A percentile compares a stretch with the other conserved stretches of the same genome.
These are phyloP conservation scores for Ptychochromis oligacanthus DNA, from an alignment of 2,113 vertebrate genomes.

Conservation along the genomic window DNA sequence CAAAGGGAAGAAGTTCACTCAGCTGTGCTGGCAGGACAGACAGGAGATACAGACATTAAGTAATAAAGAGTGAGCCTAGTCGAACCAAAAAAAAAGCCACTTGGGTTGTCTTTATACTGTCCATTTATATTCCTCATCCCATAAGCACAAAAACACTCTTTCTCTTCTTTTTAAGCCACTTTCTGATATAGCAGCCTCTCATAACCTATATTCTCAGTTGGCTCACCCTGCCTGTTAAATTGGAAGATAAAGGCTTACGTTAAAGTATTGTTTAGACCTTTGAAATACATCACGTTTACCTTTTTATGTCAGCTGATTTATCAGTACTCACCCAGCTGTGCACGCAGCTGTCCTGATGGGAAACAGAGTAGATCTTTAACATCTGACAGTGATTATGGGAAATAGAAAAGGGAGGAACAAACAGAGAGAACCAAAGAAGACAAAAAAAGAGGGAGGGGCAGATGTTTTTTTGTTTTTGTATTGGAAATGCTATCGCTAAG, in stretches of 20 bases:
- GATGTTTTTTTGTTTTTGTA: slow-evolving; percentile 19
- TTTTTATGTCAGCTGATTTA: slow-evolving; percentile 27
- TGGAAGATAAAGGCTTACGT: background rate
- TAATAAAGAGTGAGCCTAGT: background rate
- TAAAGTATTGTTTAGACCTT: background rate
- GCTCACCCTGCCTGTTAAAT: background rate
- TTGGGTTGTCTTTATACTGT: background rate
- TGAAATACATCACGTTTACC: slow-evolving; percentile 4
- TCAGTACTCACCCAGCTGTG: slow-evolving; percentile 42
- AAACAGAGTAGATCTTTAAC: slow-evolving; percentile 35
- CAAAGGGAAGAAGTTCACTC: slow-evolving; percentile 25
- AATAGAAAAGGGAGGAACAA: slow-evolving; percentile 16
- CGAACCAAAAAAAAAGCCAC: background rate
- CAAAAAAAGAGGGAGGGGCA: slow-evolving; percentile 2
- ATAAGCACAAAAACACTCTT: background rate
- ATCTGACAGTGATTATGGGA: slow-evolving; percentile 68
- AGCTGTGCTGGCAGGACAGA: slow-evolving; percentile 58
- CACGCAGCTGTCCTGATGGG: slow-evolving; percentile 26
- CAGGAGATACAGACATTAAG: background rate
- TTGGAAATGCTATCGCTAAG: slow-evolving; percentile 35
- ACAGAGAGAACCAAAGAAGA: slow-evolving; percentile 18
- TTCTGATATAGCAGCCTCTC: background rate
- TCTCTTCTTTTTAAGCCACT: background rate
- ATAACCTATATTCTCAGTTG: background rate
- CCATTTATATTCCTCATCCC: background rate